Percentiles rank a stretch among this genome's conserved stretches.
These are phyloP conservation scores for Poeciliopsis paucimaculata DNA, from an alignment of 2,797 vertebrate species.

Conservation along the genomic window DNA sequence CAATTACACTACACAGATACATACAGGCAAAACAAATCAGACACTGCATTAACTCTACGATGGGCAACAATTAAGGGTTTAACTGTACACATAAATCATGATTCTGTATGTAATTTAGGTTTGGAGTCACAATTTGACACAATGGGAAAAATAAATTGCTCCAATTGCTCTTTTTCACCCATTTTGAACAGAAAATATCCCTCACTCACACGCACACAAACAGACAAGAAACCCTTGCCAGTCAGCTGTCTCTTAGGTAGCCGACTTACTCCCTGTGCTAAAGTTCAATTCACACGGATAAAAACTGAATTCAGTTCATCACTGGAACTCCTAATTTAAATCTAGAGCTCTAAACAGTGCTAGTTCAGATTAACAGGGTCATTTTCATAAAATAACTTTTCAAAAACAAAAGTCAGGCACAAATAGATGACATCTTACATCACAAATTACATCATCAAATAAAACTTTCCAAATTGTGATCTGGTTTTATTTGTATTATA, in stretches of 20 bases:
- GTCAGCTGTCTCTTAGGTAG: not conserved
- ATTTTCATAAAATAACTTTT: not conserved
- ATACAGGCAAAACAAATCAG: slow-evolving; percentile 8
- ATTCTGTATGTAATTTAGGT: not conserved
- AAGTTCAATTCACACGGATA: not conserved
- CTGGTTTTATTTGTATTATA: not conserved
- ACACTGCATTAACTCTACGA: not conserved
- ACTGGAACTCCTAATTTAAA: not conserved
- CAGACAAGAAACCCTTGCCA: not conserved
- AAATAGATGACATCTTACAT: not conserved
- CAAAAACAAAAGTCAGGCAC: not conserved
- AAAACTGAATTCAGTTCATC: not conserved
- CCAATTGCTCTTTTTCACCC: not conserved
- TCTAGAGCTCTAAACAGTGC: not conserved
- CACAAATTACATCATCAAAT: not conserved
- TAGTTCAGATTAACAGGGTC: not conserved
- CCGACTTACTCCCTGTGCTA: not conserved
- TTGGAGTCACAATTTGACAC: slow-evolving; percentile 2
- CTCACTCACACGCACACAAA: not conserved
- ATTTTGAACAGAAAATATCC: not conserved
- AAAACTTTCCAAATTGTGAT: not conserved
- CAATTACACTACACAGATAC: slow-evolving; percentile 20
- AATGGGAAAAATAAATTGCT: not conserved
- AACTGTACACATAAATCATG: not conserved
- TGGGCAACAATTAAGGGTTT: not conserved